Evolutionary conservation across 2,113 vertebrate genomes (phyloP).

Genomic region (Pteropus alecto): DNA sequence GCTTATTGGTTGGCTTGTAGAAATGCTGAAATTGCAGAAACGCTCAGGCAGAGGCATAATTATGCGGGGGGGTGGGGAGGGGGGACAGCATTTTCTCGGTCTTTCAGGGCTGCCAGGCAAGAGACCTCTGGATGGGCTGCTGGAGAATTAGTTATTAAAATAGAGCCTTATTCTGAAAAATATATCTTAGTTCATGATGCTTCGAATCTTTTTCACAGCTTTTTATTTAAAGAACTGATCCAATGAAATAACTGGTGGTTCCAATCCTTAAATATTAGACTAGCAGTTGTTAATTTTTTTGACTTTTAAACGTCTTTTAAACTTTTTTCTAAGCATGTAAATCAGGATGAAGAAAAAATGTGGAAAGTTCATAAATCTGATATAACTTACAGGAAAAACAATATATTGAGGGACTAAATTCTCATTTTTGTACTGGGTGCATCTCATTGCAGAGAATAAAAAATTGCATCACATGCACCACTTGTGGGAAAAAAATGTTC

Average conservation of each 20-base stretch:
- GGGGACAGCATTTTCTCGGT: neutral
- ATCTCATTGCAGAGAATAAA: neutral
- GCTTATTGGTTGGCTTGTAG: neutral
- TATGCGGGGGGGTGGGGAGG: neutral
- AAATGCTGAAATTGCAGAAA: neutral
- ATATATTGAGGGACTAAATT: neutral
- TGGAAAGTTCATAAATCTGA: neutral
- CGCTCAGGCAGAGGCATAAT: neutral
- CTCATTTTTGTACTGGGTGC: neutral
- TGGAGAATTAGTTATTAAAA: neutral
- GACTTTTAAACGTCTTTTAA: neutral
- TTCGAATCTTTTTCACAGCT: neutral
- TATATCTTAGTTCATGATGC: neutral
- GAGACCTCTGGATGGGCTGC: neutral
- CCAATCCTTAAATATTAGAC: neutral
- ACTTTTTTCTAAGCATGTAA: neutral
- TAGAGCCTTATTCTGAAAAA: neutral
- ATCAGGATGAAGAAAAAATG: neutral
- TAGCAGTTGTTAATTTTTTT: neutral
- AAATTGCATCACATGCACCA: neutral
- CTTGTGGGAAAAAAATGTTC: neutral
- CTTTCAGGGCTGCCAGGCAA: neutral
- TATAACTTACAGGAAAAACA: neutral
- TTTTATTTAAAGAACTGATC: neutral
- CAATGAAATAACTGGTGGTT: neutral